These are phyloP conservation scores for Scolanthus callimorphus DNA, from an alignment of 92 coral and sea anemone species.

Conservation along the genomic window DNA sequence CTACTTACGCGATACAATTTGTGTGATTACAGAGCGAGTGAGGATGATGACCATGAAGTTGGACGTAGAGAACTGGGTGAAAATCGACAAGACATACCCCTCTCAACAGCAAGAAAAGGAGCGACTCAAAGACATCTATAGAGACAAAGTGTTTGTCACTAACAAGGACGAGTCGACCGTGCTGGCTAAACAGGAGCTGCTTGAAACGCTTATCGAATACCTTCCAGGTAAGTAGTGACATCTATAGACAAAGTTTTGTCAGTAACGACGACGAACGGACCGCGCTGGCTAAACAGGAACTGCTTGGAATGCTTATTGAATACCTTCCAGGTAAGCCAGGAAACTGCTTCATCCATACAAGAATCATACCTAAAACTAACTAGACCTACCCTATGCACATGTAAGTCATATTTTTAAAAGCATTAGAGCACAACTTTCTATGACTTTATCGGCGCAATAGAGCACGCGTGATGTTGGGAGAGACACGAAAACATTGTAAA, in stretches of 20 bases:
- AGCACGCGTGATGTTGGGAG: no score
- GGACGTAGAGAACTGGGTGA: slow-evolving; percentile 50
- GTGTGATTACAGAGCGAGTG: slow-evolving; percentile 49
- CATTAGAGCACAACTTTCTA: no score
- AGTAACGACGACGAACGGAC: slow-evolving; percentile 39
- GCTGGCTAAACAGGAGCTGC: slow-evolving; percentile 43
- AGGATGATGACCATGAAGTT: slow-evolving; percentile 43
- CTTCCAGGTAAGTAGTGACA: slow-evolving; percentile 34
- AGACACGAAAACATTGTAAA: no score
- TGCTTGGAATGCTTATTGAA: slow-evolving; percentile 30
- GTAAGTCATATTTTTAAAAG: no score
- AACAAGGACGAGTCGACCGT: slow-evolving; percentile 32
- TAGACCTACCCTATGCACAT: no score
- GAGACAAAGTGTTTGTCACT: slow-evolving; percentile 46
- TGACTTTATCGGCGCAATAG: no score
- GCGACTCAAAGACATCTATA: slow-evolving; percentile 20
- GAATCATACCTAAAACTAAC: no score
- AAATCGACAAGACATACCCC: slow-evolving; percentile 53
- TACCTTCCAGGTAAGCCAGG: slow-evolving; percentile 43
- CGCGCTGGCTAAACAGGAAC: slow-evolving; percentile 36
- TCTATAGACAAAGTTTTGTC: slow-evolving; percentile 24
- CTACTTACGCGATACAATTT: no score
- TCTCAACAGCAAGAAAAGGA: slow-evolving; percentile 45
- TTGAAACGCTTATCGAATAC: slow-evolving; percentile 35
- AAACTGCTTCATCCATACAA: no score